Evolutionary conservation across 2,797 vertebrate species (phyloP).

Genomic region (Aplochiton taeniatus): DNA sequence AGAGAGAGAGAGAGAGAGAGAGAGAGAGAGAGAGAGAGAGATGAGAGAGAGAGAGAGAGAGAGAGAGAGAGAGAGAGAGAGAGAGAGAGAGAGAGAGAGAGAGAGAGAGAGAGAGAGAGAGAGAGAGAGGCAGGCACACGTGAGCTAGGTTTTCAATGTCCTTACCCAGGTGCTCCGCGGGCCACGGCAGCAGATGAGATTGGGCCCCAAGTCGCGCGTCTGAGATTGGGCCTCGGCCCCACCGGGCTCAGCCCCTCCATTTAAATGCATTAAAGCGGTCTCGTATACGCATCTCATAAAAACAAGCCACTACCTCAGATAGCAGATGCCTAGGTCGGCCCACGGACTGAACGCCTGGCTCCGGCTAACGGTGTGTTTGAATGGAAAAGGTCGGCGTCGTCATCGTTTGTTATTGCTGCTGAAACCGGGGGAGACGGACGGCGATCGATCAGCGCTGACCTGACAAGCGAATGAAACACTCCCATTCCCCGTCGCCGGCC

Average conservation of each 20-base stretch:
- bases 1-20: neutral
- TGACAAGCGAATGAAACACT: conserved; percentile 52
- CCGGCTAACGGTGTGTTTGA: conserved; percentile 44
- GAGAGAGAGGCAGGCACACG: neutral
- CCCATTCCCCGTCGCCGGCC: conserved; percentile 18
- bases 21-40: neutral
- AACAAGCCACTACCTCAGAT: conserved; percentile 39
- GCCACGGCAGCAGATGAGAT: conserved; percentile 71
- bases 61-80: neutral
- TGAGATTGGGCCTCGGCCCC: conserved; percentile 66
- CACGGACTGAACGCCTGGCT: conserved; percentile 44
- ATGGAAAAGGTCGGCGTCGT: conserved; percentile 35
- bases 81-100: neutral
- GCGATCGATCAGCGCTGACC: conserved; percentile 42
- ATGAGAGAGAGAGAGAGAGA: neutral
- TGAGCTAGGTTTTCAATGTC: conserved; percentile 72
- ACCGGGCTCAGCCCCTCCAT: conserved; percentile 70
- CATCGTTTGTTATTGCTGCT: conserved; percentile 32
- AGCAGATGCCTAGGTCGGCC: conserved; percentile 49
- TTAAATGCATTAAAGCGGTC: conserved; percentile 79
- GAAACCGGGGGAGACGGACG: conserved; percentile 20
- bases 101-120: neutral
- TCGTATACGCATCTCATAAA: conserved; percentile 67
- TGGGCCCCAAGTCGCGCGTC: conserved; percentile 64
- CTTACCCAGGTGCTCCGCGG: conserved; percentile 58